Base-by-base conservation (phyloP, 2,888 invertebrate species). In the Globia sparganii region DNA sequence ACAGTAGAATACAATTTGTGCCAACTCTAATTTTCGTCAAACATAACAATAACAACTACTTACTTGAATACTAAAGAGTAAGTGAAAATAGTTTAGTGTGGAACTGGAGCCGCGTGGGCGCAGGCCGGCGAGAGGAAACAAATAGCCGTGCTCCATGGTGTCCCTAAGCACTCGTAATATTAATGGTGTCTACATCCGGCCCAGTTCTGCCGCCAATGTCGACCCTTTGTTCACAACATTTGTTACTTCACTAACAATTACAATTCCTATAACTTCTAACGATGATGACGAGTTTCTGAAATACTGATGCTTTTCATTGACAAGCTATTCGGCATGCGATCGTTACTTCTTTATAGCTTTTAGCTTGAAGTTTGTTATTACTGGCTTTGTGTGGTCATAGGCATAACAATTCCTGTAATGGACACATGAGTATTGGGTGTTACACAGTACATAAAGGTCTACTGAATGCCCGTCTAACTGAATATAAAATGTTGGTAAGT, bases 101-200 rank as follows among this genome's bases (percentile, higher is more conserved):
- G 86, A 87, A 86, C 88, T 86, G 83, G 73, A 85, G 65, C 69
- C 67, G 90, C 88, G 92, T 92, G 90, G 91, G 92, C 85, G 90
- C 85, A 76, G 68, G 69, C 70, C 49, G 83, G 83, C 87, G 86
- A 88, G 88, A 84, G 85, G 89, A 91, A 91, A 91, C 91, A 91
- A 92, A 92, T 89, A 89, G 88, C 87, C 86, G 85, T 88, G 87
- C 88, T 88, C 87, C 76, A 87, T 86, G 90, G 87, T 88, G 87
- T 87, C 89, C 89, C 87, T 80, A 79, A 75, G 86, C 85, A 84
- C 81, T 88, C 86, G 85, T 86, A 85, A 90, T 89, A 89, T 90
- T 91, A 91, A 92, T 88, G 88, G 89, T 82, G 82, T 84, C 80
- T 67, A 88, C 90, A 89, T 91, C 91, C 91, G 91, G 89, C 88